Conservation (phyloP, 2,888 invertebrate species). For the Drosophila robusta region DNA sequence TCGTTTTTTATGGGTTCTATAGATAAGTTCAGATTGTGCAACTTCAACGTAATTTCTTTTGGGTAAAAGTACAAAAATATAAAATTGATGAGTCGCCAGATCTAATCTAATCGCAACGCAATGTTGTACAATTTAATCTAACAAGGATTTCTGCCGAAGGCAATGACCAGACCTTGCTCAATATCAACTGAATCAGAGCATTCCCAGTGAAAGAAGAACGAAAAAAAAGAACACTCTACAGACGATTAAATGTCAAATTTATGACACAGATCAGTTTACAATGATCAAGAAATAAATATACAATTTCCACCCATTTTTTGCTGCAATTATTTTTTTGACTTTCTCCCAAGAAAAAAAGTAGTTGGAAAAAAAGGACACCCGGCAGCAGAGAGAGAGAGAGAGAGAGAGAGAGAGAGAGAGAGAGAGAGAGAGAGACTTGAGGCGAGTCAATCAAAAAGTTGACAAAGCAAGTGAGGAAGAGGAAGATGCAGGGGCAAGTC, state of each 20-base stretch:
- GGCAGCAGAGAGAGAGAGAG: conserved; percentile 20
- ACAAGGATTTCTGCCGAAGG: conserved; percentile 21
- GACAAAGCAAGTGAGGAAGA: conserved; percentile 59
- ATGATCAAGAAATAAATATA: conserved; percentile 38
- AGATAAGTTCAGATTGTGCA: not conserved
- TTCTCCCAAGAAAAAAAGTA: conserved; percentile 42
- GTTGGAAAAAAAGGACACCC: conserved; percentile 61
- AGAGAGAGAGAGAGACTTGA: conserved; percentile 17
- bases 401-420: conserved; percentile 1
- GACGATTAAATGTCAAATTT: conserved; percentile 77
- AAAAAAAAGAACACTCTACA: conserved; percentile 14
- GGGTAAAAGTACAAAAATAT: not conserved
- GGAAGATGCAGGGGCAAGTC: conserved; percentile 36
- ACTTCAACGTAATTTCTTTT: not conserved
- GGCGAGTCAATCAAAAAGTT: conserved; percentile 69
- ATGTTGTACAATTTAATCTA: conserved; percentile 30
- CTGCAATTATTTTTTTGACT: conserved; percentile 33
- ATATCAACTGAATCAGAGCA: conserved; percentile 23
- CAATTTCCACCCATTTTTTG: conserved; percentile 49
- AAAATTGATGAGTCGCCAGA: conserved; percentile 25
- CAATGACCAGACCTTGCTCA: conserved; percentile 56
- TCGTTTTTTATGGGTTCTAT: conserved; percentile 4
- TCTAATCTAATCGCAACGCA: conserved; percentile 38
- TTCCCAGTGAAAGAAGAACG: not conserved
- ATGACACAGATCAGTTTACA: conserved; percentile 74